phyloP scores from a whole-genome alignment of 1,140 invertebrate species.

The Trachymyrmex septentrionalis region DNA sequence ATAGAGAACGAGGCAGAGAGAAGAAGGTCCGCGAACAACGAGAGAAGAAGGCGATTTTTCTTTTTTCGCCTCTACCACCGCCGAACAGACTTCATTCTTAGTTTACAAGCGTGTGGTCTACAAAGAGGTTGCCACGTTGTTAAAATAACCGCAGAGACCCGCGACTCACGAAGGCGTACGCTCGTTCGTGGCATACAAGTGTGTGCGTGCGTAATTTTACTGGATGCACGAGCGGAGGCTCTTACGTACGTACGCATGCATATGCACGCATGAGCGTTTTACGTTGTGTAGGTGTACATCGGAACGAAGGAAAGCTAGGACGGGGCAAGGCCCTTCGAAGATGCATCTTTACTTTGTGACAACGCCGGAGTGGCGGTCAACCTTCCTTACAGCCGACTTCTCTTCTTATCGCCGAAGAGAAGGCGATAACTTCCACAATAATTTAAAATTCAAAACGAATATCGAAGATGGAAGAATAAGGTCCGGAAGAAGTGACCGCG shows the following conservation, averaged over 20 bases:
- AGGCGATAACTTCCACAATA: too few species aligned
- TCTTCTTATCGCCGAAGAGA: not conserved
- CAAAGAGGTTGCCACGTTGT: constrained; percentile 87
- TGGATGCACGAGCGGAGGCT: constrained; percentile 48
- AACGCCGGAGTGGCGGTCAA: constrained; percentile 39
- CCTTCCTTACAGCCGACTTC: not conserved
- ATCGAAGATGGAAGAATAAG: not conserved
- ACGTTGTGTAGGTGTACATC: not conserved
- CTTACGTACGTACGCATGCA: constrained; percentile 14
- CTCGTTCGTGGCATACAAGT: constrained; percentile 56
- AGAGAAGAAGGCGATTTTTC: constrained; percentile 36
- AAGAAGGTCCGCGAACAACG: constrained; percentile 52
- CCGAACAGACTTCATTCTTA: constrained; percentile 86
- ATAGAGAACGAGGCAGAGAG: constrained; percentile 63
- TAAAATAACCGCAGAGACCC: constrained; percentile 86
- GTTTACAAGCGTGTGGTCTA: constrained; percentile 87
- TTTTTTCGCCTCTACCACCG: constrained; percentile 66
- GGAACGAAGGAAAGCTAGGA: constrained; percentile 40
- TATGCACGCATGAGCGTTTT: constrained; percentile 6
- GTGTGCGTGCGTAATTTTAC: constrained; percentile 52
- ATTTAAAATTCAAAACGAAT: not conserved
- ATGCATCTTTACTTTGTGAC: constrained; percentile 66
- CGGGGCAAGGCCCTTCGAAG: constrained; percentile 12
- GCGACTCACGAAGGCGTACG: constrained; percentile 78
- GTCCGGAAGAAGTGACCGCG: not conserved